Evolutionary conservation across 2,113 vertebrate genomes (phyloP), one percentile per base, ranked within the genome.

Genomic region (Tympanuchus pallidicinctus): DNA sequence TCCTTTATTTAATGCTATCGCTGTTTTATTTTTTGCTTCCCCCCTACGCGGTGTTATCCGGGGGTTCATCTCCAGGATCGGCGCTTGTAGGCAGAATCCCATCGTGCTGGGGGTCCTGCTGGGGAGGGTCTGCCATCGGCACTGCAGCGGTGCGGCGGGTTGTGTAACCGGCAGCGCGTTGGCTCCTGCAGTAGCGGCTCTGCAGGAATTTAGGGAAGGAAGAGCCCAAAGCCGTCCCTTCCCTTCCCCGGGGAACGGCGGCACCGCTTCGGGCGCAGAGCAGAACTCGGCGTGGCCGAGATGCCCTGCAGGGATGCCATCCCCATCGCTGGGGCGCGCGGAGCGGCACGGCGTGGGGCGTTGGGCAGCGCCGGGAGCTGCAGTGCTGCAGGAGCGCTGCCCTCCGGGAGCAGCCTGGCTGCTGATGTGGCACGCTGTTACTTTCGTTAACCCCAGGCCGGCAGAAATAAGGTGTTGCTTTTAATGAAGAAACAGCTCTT

Each of bases 111-210:
- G 47, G 25, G 50, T 14, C 8, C 24, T 8, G 50, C 2, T 13
- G 24, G 21, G 47, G 50, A 27, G 50, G 50, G 7, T 27, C 50
- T 13, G 24, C 13, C 25, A 64, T 80, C 7, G 75, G 45, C 34
- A 54, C 94, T n/a, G 85, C 90, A 76, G 93, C 64, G 77, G 85
- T 36, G 85, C 90, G 80, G 93, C 65, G 77, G 85, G 89, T 88
- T 94, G 92, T 94, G 88, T 94, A 93, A 92, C 86, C 20, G 12
- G 90, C 74, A 91, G 71, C 13, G 71, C 91, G 65, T 92, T 93
- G 89, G 91, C 72, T 84, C 63, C 78, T 81, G 90, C 90, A 87
- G 82, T 90, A 89, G 89, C 76, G 76, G 85, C 92, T 94, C 54
- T 34, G 12, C 59, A 50, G 91, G 87, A 92, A 85, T 66, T 60